Percentiles rank a stretch among this genome's conserved stretches.
phyloP scores from a whole-genome alignment of 2,888 invertebrate genomes.

The Nipponacmea schrenckii region DNA sequence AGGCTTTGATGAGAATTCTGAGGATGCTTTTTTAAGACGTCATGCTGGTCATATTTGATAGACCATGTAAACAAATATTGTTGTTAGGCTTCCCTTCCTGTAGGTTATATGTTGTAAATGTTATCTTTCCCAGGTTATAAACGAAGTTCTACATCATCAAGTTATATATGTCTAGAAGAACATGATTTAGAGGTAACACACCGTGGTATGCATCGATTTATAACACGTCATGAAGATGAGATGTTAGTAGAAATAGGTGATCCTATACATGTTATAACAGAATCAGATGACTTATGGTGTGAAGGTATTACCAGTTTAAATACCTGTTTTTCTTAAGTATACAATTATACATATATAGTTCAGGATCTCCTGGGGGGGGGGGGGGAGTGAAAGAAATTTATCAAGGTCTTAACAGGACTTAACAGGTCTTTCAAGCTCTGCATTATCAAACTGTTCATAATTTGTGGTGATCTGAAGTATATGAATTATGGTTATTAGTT shows the following conservation, averaged over 20 bases:
- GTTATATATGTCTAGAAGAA: constrained; percentile 39
- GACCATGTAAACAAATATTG: no score
- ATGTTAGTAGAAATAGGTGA: constrained; percentile 97
- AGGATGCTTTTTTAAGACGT: no score
- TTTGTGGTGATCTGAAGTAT: no score
- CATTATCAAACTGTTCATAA: no score
- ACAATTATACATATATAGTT: background rate
- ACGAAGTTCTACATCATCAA: constrained; percentile 34
- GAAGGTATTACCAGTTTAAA: constrained; percentile 77
- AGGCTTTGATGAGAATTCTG: no score
- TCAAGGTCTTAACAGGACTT: background rate
- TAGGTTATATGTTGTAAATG: no score
- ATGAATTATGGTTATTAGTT: no score
- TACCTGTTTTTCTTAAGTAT: background rate
- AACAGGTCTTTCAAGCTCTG: no score
- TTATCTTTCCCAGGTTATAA: constrained; percentile 30
- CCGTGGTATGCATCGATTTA: constrained; percentile 93
- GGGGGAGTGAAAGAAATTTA: background rate
- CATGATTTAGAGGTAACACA: constrained; percentile 92
- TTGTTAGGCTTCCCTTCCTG: no score
- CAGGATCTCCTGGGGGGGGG: background rate
- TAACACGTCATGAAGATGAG: constrained; percentile 94
- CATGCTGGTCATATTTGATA: no score
- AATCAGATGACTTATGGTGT: constrained; percentile 97
- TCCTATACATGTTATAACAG: constrained; percentile 86